phyloP scores from a whole-genome alignment of 2,113 vertebrate genomes.

The Onychorhynchus coronatus region DNA sequence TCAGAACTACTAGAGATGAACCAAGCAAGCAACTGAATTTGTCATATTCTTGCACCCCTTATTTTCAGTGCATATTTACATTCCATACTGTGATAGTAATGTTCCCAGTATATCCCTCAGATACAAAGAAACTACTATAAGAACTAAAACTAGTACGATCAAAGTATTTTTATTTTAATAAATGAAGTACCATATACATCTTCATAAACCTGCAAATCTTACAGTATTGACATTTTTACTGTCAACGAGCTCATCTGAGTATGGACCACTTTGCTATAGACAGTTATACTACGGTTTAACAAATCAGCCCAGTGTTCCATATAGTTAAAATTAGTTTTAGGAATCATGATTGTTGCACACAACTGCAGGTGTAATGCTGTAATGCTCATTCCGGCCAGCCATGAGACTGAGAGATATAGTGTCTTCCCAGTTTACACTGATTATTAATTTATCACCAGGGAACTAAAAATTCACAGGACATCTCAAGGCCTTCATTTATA shows the following conservation, averaged over 20 bases:
- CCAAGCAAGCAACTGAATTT: not conserved
- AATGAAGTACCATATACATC: not conserved
- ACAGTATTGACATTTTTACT: not conserved
- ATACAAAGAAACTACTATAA: not conserved
- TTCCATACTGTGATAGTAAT: not conserved
- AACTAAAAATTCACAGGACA: not conserved
- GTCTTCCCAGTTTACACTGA: not conserved
- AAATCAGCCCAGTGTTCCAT: not conserved
- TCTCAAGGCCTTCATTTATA: not conserved
- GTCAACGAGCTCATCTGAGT: not conserved
- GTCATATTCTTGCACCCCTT: not conserved
- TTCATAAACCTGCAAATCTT: not conserved
- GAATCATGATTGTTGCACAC: not conserved
- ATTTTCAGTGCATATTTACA: not conserved
- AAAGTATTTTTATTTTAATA: not conserved
- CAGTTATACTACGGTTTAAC: not conserved
- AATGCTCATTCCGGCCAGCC: not conserved
- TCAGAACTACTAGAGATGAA: not conserved
- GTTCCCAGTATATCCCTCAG: not conserved
- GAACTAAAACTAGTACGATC: not conserved
- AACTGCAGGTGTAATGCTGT: not conserved
- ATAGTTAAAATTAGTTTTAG: not conserved
- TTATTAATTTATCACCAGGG: not conserved
- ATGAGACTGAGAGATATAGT: not conserved
- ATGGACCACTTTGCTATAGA: not conserved